Base-by-base conservation (phyloP, 2,888 invertebrate genomes). In the Leucophora obtusa region DNA sequence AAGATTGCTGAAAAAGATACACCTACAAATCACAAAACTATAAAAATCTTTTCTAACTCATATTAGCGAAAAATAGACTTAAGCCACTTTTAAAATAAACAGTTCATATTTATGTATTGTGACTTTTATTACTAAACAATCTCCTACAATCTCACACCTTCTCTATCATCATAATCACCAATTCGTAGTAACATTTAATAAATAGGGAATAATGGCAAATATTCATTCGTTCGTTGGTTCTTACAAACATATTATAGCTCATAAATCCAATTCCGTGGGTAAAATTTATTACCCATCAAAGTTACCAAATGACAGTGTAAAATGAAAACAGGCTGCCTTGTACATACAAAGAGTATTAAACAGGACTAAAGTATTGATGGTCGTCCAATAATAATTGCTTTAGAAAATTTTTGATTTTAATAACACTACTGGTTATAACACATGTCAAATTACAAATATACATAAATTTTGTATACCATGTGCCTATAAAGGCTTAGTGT, bases 191-290 rank as follows among this genome's bases (percentile, higher is more conserved):
- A 33, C 28, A 58, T 33, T 62, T 47, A 62, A 62, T 68, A 66
- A 62, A 62, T 68, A 66, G 63, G 66, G 62, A 54, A 73, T 60
- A 79, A 74, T 60, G 76, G 54, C 63, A 79, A 79, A 59, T 38
- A 50, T 35, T 24, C n/a, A 53, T 62, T 28, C 28, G 28, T 6
- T 28, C 1, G 28, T 28, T 28, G 28, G 28, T 28, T 28, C 28
- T 3, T 6, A 28, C 28, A 6, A 82, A 83, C 82, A 83, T 84
- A 78, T 83, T 83, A 84, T 80, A 58, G 76, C 62, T 80, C 82
- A 76, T 84, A 84, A 84, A 83, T 83, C 82, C 83, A 83, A 83
- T 83, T 84, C 80, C 69, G 76, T 82, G 79, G 62, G 18, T 54
- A 65, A 79, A 82, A 84, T 84, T 84, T 84, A 83, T 84, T 71